Evolutionary conservation across 2,888 invertebrate species (phyloP), one percentile per base, ranked within the genome.

Genomic region (Spodoptera exigua): DNA sequence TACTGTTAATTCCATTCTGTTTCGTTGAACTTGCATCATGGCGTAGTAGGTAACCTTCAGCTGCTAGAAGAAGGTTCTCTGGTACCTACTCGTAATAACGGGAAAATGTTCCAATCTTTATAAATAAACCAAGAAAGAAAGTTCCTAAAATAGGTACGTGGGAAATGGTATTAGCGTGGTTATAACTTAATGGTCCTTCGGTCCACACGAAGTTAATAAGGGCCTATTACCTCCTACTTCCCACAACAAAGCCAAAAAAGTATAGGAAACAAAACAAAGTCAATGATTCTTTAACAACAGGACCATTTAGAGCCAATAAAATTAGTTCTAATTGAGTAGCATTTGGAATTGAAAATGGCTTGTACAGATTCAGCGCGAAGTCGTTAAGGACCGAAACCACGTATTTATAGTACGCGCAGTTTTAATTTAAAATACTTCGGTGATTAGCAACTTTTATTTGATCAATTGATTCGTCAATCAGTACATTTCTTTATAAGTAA

Each of bases 321-420:
- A 73, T 66, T 73, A 49, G 61, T 72, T 69, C 56, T 65, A 69
- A 73, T 69, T 72, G 63, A 79, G 69, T 61, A 60, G 14, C 44
- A 27, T 41, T 51, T 49, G 4, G 40, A 56, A 52, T 39, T 36
- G 21, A 27, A 37, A 10, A 52, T 51, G 7, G 47, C 14, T 12
- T 71, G 40, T 36, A 47, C 48, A 55, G 35, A 56, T 58, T 61
- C n/a, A 45, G 27, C 17, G 14, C 56, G 56, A 52, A 41, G 44
- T 47, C 43, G 44, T 49, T 56, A 53, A 56, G 35, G 18, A n/a
- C 41, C 45, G 52, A 45, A 16, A 13, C 47, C 37, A 59, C 40
- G 13, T 35, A 56, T 44, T 34, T 16, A 43, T 58, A 51, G 53
- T 57, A 40, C 40, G 34, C 53, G 32, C 27, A 9, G 27, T 5